Percentiles rank a stretch among this genome's conserved stretches.
Evolutionary conservation across 1,140 invertebrate genomes (phyloP).

Genomic region (Octopus bimaculoides): DNA sequence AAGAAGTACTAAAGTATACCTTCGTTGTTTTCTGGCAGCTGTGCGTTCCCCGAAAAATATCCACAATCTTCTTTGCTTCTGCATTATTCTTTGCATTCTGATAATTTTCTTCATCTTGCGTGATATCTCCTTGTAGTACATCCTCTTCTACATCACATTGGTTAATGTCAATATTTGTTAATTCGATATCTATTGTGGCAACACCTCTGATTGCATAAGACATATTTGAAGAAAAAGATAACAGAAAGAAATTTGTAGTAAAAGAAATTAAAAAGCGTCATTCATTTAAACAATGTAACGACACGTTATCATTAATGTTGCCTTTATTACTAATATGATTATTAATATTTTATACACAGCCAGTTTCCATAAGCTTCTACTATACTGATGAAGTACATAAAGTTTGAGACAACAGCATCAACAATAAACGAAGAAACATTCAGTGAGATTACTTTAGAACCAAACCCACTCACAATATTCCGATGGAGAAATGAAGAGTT

Average conservation of each 20-base stretch:
- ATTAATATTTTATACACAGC: no score
- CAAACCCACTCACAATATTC: no score
- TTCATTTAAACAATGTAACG: no score
- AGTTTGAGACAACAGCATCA: no score
- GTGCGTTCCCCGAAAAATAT: conserved; percentile 75
- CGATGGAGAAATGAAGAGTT: no score
- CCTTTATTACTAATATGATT: no score
- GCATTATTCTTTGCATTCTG: conserved; percentile 16
- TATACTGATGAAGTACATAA: no score
- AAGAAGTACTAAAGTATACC: conserved; percentile 51
- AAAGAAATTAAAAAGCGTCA: no score
- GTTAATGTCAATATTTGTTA: conserved; percentile 79
- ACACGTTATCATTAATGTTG: no score
- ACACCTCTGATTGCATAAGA: conserved; percentile 61
- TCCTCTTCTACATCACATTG: conserved; percentile 69
- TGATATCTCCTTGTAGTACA: not conserved
- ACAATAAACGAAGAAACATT: no score
- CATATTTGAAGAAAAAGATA: not conserved
- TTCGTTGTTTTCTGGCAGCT: conserved; percentile 75
- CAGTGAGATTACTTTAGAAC: no score
- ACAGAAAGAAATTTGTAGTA: not conserved
- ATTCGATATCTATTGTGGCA: conserved; percentile 79
- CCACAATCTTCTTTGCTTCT: conserved; percentile 32
- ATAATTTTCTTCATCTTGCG: conserved; percentile 67
- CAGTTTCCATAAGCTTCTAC: no score